These are phyloP conservation scores for Lophius piscatorius DNA, from an alignment of 2,113 vertebrate species.

Conservation along the genomic window DNA sequence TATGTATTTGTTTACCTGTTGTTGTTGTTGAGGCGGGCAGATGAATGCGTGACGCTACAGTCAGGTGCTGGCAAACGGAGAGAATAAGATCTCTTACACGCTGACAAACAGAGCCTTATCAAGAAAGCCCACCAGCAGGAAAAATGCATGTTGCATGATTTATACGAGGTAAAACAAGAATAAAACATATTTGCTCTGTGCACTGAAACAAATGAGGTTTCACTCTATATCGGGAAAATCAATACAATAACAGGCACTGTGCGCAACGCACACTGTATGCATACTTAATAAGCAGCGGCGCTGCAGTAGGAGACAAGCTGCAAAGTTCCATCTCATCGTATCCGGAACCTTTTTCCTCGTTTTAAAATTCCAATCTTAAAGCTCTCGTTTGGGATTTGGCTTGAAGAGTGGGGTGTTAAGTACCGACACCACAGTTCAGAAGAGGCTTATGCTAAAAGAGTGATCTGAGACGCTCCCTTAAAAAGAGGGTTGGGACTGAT, in stretches of 20 bases:
- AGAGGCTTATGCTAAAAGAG: conserved; percentile 80
- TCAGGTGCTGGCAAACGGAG: conserved; percentile 28
- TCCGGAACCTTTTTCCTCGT: conserved; percentile 37
- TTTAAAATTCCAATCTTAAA: conserved; percentile 57
- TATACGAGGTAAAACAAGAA: conserved; percentile 69
- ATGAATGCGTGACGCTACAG: no score
- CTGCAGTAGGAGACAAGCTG: conserved; percentile 28
- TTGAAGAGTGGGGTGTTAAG: conserved; percentile 75
- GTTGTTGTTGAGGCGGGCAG: no score
- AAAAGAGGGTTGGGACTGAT: conserved; percentile 64
- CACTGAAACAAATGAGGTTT: conserved; percentile 76
- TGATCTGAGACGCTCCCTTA: conserved; percentile 75
- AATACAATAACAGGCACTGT: conserved; percentile 69
- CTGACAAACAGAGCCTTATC: conserved; percentile 63
- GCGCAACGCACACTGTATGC: conserved; percentile 50
- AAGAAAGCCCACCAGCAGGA: conserved; percentile 53
- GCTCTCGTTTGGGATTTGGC: conserved; percentile 73
- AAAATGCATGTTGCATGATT: conserved; percentile 72
- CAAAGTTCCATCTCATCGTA: conserved; percentile 59
- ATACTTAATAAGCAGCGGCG: conserved; percentile 62
- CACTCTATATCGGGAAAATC: conserved; percentile 73
- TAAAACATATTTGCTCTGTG: conserved; percentile 75
- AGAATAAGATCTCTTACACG: conserved; percentile 48
- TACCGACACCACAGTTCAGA: conserved; percentile 78
- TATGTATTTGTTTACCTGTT: no score